phyloP scores from a whole-genome alignment of 1,140 invertebrate genomes.

The Thaumetopoea pityocampa region DNA sequence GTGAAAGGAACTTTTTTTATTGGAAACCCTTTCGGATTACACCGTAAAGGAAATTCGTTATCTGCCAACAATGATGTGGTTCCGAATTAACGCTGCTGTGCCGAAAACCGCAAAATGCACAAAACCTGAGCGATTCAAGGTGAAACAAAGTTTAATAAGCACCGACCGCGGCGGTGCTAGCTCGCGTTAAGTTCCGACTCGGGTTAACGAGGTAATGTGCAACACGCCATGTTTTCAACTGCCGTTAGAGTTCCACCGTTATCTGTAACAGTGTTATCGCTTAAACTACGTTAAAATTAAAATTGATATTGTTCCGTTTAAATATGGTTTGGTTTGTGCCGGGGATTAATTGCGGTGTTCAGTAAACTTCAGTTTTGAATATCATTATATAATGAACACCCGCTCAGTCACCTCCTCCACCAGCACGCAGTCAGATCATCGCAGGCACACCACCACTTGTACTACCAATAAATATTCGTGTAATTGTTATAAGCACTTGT shows the following conservation, averaged over 20 bases:
- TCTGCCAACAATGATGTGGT: no score
- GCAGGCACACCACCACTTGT: no score
- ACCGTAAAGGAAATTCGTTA: no score
- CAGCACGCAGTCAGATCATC: no score
- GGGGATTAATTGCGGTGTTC: neutral
- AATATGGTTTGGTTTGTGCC: neutral
- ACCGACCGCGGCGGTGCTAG: constrained; percentile 41
- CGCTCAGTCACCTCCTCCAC: no score
- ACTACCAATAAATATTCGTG: no score
- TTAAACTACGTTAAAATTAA: constrained; percentile 22
- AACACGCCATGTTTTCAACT: constrained; percentile 36
- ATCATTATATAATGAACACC: no score
- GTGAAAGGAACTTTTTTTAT: no score
- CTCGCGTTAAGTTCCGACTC: constrained; percentile 42
- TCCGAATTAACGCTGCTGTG: neutral
- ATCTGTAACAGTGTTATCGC: constrained; percentile 16
- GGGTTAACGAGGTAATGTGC: constrained; percentile 49
- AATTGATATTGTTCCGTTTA: constrained; percentile 4
- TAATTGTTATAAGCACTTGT: no score
- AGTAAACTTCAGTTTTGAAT: neutral
- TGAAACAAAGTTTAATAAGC: constrained; percentile 60
- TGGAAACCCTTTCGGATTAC: no score
- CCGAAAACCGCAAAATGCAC: constrained; percentile 5
- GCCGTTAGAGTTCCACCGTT: constrained; percentile 27
- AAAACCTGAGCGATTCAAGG: constrained; percentile 24